Percentiles rank a stretch among this genome's conserved stretches.
Evolutionary conservation across 2,113 vertebrate genomes (phyloP).

Genomic region (Panthera leo): DNA sequence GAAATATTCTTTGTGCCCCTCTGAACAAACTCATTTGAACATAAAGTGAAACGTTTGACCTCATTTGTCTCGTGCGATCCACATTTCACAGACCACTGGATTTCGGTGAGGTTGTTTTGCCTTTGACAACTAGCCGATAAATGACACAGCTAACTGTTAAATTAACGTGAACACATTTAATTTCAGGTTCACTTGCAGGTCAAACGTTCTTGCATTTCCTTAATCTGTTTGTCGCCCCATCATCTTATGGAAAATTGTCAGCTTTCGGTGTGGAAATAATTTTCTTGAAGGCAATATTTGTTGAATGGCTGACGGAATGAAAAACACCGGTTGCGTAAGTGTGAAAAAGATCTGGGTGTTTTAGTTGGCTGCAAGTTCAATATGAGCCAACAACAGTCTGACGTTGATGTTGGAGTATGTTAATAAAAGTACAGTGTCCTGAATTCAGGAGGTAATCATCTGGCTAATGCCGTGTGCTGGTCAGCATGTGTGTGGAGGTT

Average conservation of each 20-base stretch:
- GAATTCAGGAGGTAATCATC: not conserved
- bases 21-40: too few relatives aligned
- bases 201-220: not conserved
- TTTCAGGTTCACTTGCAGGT: conserved; percentile 17
- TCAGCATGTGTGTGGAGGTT: rapidly evolving
- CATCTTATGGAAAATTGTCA: conserved; percentile 26
- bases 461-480: not conserved
- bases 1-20: not conserved
- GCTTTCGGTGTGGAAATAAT: conserved; percentile 55
- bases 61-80: not conserved
- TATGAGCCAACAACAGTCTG: not conserved
- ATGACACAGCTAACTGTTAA: not conserved
- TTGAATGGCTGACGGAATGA: conserved; percentile 55
- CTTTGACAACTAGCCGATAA: not conserved
- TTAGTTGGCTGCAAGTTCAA: conserved; percentile 25
- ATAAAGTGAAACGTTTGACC: rapidly evolving
- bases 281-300: conserved; percentile 69
- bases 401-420: not conserved
- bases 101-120: not conserved
- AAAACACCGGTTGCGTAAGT: conserved; percentile 53
- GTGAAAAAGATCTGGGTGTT: conserved; percentile 61
- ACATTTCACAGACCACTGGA: rapidly evolving
- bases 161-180: not conserved
- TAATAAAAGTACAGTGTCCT: not conserved
- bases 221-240: not conserved